phyloP scores from a whole-genome alignment of 2,113 vertebrate genomes.

The Rafetus swinhoei region DNA sequence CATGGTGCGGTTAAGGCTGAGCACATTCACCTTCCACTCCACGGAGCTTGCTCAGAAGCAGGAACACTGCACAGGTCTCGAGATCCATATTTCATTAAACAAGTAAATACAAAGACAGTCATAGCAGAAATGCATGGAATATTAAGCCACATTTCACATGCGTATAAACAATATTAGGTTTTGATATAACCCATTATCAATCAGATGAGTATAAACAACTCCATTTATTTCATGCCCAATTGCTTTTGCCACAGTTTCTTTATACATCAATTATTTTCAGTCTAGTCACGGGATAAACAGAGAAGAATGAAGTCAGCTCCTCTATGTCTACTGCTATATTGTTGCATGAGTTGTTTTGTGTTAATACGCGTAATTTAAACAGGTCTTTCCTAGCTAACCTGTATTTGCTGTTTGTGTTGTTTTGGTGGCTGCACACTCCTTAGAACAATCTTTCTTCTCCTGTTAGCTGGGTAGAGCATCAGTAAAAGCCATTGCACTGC shows the following conservation, averaged over 20 bases:
- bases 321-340: neutral
- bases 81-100: neutral
- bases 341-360: neutral
- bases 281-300: neutral
- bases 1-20: neutral
- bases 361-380: constrained; percentile 27
- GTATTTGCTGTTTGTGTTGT: neutral
- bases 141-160: neutral
- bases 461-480: neutral
- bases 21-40: neutral
- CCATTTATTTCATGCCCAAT: neutral
- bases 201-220: neutral
- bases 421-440: neutral
- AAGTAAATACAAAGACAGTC: neutral
- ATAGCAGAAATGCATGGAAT: neutral
- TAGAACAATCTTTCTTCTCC: neutral
- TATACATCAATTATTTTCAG: neutral
- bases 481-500: neutral
- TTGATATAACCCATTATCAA: neutral
- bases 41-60: neutral
- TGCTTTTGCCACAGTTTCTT: neutral
- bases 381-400: neutral
- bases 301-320: neutral
- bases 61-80: neutral
- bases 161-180: neutral